phyloP scores from a whole-genome alignment of 2,797 vertebrate species.

The Heteromormyrus szaboi region DNA sequence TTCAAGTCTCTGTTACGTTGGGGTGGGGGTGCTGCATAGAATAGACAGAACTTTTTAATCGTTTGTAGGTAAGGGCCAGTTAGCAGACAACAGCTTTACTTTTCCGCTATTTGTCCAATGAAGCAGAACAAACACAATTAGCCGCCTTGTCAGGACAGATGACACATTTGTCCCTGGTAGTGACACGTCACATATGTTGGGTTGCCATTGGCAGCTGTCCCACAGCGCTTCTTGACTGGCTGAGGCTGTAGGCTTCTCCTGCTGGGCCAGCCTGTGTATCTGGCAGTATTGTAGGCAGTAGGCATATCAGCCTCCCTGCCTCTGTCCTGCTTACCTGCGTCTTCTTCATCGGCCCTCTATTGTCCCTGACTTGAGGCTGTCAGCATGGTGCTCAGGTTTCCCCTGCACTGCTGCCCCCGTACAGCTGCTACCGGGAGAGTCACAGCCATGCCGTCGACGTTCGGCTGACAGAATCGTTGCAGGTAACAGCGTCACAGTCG shows the following conservation, averaged over 20 bases:
- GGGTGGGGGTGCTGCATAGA: not conserved
- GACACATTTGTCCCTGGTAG: constrained; percentile 56
- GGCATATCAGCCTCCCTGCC: not conserved
- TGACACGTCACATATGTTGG: constrained; percentile 51
- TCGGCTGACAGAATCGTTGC: not conserved
- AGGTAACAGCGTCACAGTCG: not conserved
- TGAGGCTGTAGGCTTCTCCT: not conserved
- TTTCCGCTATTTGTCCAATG: constrained; percentile 47
- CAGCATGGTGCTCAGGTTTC: not conserved
- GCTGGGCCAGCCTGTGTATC: not conserved
- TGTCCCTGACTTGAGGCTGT: not conserved
- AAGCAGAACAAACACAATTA: constrained; percentile 48
- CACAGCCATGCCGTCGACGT: not conserved
- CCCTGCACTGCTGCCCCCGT: not conserved
- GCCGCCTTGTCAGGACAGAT: constrained; percentile 42
- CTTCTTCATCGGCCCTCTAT: not conserved
- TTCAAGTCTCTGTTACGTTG: not conserved
- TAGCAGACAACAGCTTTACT: constrained; percentile 46
- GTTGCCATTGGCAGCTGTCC: constrained; percentile 24
- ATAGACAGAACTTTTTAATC: not conserved
- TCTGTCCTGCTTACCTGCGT: not conserved
- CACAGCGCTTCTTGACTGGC: constrained; percentile 33
- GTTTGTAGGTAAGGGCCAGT: constrained; percentile 13
- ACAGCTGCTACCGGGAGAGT: not conserved
- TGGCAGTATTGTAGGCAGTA: not conserved